A percentile compares a stretch with the other conserved stretches of the same genome.
These are phyloP conservation scores for Sycobia sp. DNA, from an alignment of 1,140 invertebrate genomes.

Conservation along the genomic window DNA sequence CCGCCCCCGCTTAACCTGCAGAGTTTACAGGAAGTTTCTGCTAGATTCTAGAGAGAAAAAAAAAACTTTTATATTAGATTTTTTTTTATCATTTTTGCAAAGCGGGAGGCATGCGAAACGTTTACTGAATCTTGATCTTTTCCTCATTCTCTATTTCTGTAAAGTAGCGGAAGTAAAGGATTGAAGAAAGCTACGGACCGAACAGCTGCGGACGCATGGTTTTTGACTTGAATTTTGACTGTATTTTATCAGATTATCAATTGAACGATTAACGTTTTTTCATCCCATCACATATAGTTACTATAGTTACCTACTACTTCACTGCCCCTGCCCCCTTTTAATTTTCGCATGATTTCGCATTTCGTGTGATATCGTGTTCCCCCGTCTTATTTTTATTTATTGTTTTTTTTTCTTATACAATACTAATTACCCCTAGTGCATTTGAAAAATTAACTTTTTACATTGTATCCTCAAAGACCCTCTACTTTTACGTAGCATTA, in stretches of 20 bases:
- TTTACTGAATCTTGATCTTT: conserved; percentile 18
- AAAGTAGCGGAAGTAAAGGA: conserved; percentile 40
- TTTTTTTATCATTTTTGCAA: conserved; percentile 18
- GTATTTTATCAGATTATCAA: conserved; percentile 22
- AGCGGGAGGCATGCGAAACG: conserved; percentile 15
- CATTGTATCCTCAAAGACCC: conserved; percentile 2
- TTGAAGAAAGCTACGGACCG: background rate
- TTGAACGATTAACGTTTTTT: conserved; percentile 26
- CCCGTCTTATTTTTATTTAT: conserved; percentile 16
- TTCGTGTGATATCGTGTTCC: conserved; percentile 28
- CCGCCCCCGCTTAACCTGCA: conserved; percentile 38
- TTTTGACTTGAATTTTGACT: conserved; percentile 36
- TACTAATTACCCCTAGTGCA: conserved; percentile 27
- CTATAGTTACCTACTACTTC: conserved; percentile 2
- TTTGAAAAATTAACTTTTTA: conserved; percentile 18
- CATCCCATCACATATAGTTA: conserved; percentile 1
- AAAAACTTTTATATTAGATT: too few relatives aligned
- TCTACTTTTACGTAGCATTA: conserved; percentile 10
- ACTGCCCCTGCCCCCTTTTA: background rate
- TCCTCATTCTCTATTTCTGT: conserved; percentile 25
- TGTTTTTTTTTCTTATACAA: too few relatives aligned
- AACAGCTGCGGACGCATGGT: conserved; percentile 52
- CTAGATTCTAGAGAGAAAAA: conserved; percentile 6
- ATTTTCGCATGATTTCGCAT: conserved; percentile 31
- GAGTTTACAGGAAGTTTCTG: conserved; percentile 30